Evolutionary conservation across 53 echinoderm and acorn worm genomes (phyloP), one percentile per base, ranked within the genome.

Genomic region (Holothuria leucospilota): DNA sequence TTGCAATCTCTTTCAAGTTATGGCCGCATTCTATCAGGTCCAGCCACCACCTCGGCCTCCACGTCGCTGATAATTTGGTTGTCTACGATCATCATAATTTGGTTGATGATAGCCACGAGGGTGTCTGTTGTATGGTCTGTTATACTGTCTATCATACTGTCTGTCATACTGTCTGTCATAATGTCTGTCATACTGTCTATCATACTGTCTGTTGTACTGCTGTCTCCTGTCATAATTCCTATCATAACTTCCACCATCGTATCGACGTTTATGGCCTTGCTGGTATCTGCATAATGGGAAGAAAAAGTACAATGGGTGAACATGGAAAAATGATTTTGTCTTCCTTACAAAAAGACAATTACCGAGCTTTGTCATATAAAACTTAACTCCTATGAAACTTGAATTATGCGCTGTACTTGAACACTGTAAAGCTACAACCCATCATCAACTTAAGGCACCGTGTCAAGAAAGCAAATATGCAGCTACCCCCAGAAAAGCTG

Each of bases 231-330:
- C 51, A 52, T 75, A 23, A 21, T 75, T 24, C 12, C 75, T 46
- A 6, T 49, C 38, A 27, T 75, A 52, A 51, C 51, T 28, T 49
- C 75, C 51, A 20, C 41, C 71, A 34, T 74, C 74, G 25, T 74
- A 74, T 20, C 74, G 21, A 25, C 74, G 46, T 74, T 74, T 75
- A 3, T 75, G 51, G 25, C 75, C 75, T 75, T 75, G 49, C 51
- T 26, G 26, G 51, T 75, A 52, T 13, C 75, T 75, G 26, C 26
- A 42, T 23, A 28, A 75, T 2, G 3, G 27, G 24, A 25, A 25
- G 27, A 34, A 15, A 28, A 68, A 29, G 34, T 4, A 6, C 14
- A 28, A 28, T 15, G 20, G n/a, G 16, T 68, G 29, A 28, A 52
- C 4, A 75, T 51, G 41, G 2, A 25, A 25, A n/a, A 51, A 46